phyloP scores from a whole-genome alignment of 2,113 vertebrate species.

The Enhydra lutris region DNA sequence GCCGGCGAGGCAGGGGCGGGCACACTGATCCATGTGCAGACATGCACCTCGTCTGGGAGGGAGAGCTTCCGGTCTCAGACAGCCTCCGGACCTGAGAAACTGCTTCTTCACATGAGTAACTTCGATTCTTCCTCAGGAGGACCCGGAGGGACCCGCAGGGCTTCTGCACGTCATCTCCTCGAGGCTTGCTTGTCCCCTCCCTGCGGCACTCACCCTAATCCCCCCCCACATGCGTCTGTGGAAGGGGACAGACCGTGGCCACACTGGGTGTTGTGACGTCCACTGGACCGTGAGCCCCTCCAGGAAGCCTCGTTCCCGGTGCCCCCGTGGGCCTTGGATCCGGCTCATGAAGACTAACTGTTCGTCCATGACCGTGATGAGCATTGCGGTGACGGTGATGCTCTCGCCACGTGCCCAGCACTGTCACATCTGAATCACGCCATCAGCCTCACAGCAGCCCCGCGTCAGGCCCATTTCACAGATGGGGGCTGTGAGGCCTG shows the following conservation, averaged over 20 bases:
- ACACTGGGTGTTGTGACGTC: too few species aligned
- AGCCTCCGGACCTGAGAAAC: not conserved
- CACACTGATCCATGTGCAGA: accelerated
- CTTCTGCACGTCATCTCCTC: not conserved
- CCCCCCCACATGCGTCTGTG: not conserved
- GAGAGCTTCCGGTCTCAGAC: not conserved
- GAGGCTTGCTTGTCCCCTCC: not conserved
- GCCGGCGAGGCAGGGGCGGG: too few species aligned
- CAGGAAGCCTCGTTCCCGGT: not conserved
- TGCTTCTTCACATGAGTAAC: not conserved
- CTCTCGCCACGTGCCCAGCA: not conserved
- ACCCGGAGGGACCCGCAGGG: not conserved
- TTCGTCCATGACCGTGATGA: too few species aligned
- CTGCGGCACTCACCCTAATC: too few species aligned
- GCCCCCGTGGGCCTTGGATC: not conserved
- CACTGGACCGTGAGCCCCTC: not conserved
- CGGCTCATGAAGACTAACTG: not conserved
- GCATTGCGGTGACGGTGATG: too few species aligned
- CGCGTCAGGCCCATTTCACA: not conserved
- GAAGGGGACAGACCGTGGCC: not conserved
- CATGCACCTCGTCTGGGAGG: too few species aligned
- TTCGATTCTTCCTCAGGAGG: not conserved
- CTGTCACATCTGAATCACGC: not conserved
- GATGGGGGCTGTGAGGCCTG: not conserved
- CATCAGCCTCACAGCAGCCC: not conserved